Evolutionary conservation across 1,140 invertebrate genomes (phyloP).

Genomic region (Diploscapter pachys): DNA sequence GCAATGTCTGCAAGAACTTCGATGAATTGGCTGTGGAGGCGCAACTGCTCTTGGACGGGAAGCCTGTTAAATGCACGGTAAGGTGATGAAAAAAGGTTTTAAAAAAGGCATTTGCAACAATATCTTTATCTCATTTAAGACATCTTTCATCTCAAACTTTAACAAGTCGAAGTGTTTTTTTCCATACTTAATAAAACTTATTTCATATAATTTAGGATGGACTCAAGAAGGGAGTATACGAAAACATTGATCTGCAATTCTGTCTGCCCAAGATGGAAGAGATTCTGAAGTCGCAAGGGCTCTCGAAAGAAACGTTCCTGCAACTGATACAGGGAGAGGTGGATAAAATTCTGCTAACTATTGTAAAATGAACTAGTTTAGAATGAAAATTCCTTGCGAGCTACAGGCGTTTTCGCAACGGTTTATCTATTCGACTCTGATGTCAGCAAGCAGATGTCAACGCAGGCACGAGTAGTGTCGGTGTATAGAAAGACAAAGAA

Average conservation of each 20-base stretch:
- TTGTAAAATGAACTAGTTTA: conserved; percentile 19
- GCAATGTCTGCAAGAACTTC: conserved; percentile 56
- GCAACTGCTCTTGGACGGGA: conserved; percentile 53
- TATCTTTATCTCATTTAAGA: neutral
- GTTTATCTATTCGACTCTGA: conserved; percentile 57
- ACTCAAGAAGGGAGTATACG: conserved; percentile 51
- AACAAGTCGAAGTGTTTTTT: neutral
- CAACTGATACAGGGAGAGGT: conserved; percentile 54
- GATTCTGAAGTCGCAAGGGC: conserved; percentile 51
- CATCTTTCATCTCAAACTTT: no score
- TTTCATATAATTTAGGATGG: conserved; percentile 30
- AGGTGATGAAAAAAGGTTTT: neutral
- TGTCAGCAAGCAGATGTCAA: conserved; percentile 54
- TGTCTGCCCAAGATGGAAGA: conserved; percentile 56
- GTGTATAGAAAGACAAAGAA: conserved; percentile 55
- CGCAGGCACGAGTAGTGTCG: conserved; percentile 49
- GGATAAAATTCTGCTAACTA: conserved; percentile 2
- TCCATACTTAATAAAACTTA: neutral
- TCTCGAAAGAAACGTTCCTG: conserved; percentile 53
- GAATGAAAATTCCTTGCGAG: conserved; percentile 51
- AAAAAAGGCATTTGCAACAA: neutral
- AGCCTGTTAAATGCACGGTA: conserved; percentile 52
- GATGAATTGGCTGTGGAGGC: conserved; percentile 49
- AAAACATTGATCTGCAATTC: conserved; percentile 55
- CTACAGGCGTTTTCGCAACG: conserved; percentile 56